Conservation (phyloP, 1,140 invertebrate genomes). For the Drosophila grimshawi region DNA sequence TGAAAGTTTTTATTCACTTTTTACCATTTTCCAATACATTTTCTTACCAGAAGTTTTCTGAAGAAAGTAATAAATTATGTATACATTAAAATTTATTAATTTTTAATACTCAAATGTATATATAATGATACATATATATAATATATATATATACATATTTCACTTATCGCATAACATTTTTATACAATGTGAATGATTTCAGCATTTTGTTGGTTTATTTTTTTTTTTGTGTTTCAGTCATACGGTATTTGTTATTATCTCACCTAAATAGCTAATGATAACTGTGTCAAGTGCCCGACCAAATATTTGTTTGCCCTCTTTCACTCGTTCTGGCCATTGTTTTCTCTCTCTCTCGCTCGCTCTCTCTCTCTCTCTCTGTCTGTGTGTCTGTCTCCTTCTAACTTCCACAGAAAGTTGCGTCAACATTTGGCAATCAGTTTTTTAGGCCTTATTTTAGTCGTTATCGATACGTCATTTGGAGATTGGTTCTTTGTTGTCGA, state of each 20-base stretch:
- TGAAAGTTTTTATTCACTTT: too few relatives aligned
- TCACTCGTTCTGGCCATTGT: background rate
- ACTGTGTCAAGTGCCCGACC: constrained; percentile 46
- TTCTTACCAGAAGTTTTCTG: too few relatives aligned
- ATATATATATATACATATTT: too few relatives aligned
- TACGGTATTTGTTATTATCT: constrained; percentile 16
- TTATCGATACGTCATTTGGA: constrained; percentile 39
- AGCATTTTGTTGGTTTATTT: background rate
- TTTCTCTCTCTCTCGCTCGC: background rate
- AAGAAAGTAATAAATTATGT: too few relatives aligned
- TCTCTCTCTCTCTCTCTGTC: background rate
- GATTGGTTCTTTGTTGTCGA: constrained; percentile 11
- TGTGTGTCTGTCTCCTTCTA: background rate
- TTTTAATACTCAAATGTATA: too few relatives aligned
- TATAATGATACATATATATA: too few relatives aligned
- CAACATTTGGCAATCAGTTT: constrained; percentile 50
- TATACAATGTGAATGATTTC: background rate
- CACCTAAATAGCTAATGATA: constrained; percentile 42
- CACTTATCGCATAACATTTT: too few relatives aligned
- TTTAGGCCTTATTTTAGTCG: constrained; percentile 13
- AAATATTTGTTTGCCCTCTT: constrained; percentile 46
- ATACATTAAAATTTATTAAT: too few relatives aligned
- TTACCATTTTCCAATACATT: too few relatives aligned
- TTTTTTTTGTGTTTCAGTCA: background rate
- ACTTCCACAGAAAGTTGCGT: constrained; percentile 10